Percentiles rank a stretch among this genome's conserved stretches.
These are phyloP conservation scores for Myripristis murdjan DNA, from an alignment of 2,797 vertebrate species.

Conservation along the genomic window DNA sequence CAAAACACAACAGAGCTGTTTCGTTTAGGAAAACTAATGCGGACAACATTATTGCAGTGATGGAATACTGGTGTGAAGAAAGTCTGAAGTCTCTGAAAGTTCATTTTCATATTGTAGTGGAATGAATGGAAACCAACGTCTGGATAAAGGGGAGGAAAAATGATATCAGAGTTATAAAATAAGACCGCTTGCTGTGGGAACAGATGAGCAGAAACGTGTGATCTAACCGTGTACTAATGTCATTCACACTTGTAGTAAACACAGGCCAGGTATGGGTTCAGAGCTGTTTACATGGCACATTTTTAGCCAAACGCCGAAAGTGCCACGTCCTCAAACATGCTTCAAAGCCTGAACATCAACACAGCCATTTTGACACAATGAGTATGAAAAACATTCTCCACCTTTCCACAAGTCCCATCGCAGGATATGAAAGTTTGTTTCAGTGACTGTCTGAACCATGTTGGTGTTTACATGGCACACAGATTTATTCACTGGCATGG, in stretches of 20 bases:
- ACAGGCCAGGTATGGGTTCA: not conserved
- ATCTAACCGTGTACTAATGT: too few species aligned
- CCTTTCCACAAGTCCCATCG: conserved; percentile 42
- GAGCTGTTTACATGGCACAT: not conserved
- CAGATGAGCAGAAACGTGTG: too few species aligned
- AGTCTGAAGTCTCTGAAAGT: too few species aligned
- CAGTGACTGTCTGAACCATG: conserved; percentile 36
- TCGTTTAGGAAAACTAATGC: too few species aligned
- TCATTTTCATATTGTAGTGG: too few species aligned
- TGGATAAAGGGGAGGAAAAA: too few species aligned
- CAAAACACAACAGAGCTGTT: too few species aligned
- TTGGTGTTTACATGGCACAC: conserved; percentile 26
- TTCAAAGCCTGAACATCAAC: conserved; percentile 37
- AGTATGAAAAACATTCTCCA: conserved; percentile 34
- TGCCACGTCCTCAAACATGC: conserved; percentile 23
- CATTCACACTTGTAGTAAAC: not conserved
- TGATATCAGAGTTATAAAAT: too few species aligned
- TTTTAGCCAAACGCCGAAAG: not conserved
- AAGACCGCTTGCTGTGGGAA: too few species aligned
- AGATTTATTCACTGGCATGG: conserved; percentile 22
- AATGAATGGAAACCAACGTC: too few species aligned
- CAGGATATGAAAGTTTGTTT: conserved; percentile 53
- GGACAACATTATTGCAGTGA: too few species aligned
- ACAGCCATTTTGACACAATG: conserved; percentile 11
- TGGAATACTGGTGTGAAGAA: too few species aligned